Base-by-base conservation (phyloP, 2,797 vertebrate genomes). In the Cichlasoma orientale region DNA sequence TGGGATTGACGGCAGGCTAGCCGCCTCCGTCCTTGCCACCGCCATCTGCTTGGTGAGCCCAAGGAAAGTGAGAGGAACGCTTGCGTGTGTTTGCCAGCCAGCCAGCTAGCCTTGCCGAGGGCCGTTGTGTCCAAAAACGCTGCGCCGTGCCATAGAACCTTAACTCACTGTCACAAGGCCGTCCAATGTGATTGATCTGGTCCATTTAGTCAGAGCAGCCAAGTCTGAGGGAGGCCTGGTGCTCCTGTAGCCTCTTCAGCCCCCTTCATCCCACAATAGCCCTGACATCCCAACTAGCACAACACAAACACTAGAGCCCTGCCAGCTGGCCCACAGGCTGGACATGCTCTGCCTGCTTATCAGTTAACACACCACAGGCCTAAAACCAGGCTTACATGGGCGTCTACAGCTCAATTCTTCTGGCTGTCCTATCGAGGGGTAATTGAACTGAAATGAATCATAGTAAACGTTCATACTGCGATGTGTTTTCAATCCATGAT, bases 121-220 rank as follows among this genome's bases (percentile, higher is more conserved):
- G 90, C 92, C 82, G 84, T 53, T 66, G 90, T 88, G 88, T 94
- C 94, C 91, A 93, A 92, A 92, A 94, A 93, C 91, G 73, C 92
- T 87, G 94, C 44, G 92, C 92, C 92, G 91, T 89, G 93, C 92
- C 93, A 74, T 80, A 72, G 92, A 91, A 90, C 92, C 93, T 95
- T 95, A 96, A 95, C 95, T 96, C 95, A 95, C 92, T 95, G 95
- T 95, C 95, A 93, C 91, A 85, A 89, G 84, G 93, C 91, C 93
- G 92, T 95, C 93, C 90, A 88, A 85, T 75, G 93, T 96, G 96
- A 96, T 96, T 95, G 95, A 96, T 96, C 95, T 95, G 93, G 93
- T 95, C 95, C 95, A 96, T 96, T 96, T 96, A 96, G 94, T 88
- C 86, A 69, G 89, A 93, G 92, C 94, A 91, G 92, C 90, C 94